Evolutionary conservation across 2,888 invertebrate species (phyloP), one percentile per base, ranked within the genome.

Genomic region (Ophioninae sp.): DNA sequence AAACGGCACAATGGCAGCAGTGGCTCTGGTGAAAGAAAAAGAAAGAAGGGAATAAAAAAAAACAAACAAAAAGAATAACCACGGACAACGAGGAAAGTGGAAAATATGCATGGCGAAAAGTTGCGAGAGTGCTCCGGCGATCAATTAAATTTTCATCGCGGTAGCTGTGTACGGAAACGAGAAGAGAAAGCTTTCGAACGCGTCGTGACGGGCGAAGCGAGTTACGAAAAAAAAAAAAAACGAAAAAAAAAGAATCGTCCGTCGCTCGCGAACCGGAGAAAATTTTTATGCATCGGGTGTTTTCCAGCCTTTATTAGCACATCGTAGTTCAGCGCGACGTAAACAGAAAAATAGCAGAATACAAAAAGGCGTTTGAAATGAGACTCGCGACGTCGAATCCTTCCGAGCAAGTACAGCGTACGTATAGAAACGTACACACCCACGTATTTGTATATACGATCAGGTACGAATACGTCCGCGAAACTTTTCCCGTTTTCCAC

Each of bases 401-500:
- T 65, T 39, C n/a, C 39, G n/a, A 39, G 65, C 39, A 39, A 65
- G n/a, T n/a, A n/a, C 21, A 6, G 17, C 37, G 37, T 39, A 65
- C 6, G 30, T 59, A 65, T 65, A 65, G 39, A 17, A 30, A 30
- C 30, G 13, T 23, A 59, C 17, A 59, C 20, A 59, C 7, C 20
- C 10, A 21, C 20, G 20, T 21, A 59, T 21, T 20, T 39, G 70
- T 20, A 37, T 17, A 39, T 61, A 10, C 39, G n/a, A 59, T 7
- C 13, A 41, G n/a, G 62, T 62, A 56, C 64, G 56, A 39, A 30
- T 73, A 37, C 10, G 75, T 75, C 39, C 65, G 30, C 50, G 57
- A 75, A 65, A 65, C 50, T 75, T 65, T 75, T 7, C 56, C 56
- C 65, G 50, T 57, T 75, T 64, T 37, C 7, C 65, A 23, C 56